Base-by-base conservation (phyloP, 2,888 invertebrate species). In the Aporophyla lueneburgensis region DNA sequence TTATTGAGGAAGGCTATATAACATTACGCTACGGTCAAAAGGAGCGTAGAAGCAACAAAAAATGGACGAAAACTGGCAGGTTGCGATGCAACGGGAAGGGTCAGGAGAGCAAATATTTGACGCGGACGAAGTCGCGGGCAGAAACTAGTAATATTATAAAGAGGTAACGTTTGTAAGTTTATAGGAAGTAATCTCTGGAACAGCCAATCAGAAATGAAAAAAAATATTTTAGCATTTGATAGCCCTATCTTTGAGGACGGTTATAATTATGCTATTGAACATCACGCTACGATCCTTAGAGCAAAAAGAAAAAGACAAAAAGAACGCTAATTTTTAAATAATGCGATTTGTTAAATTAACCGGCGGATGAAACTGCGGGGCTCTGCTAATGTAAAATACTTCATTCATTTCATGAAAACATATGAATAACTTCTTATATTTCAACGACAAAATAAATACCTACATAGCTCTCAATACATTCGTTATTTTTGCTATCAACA, bases 401-500 rank as follows among this genome's bases (percentile, higher is more conserved):
- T 63, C 1, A 33, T 14, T 16, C 24, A 40, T 59, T 21, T 12
- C 16, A 54, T 53, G 24, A 33, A 49, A 14, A 21, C n/a, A 7
- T 14, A n/a, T 33, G n/a, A n/a, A n/a, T n/a, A n/a, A n/a, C 2
- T 73, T 54, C 16, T 1, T 49, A 40, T 27, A 27, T 27, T 61
- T 49, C 16, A 54, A 61, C 5, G 51, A 53, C 19, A 27, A 21
- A n/a, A 67, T 77, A 78, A 24, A 58, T 58, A n/a, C n/a, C n/a
- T n/a, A 58, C 24, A 12, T 7, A 24, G 53, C 6, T 5, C 12
- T 24, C 19, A 40, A 33, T 10, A 43, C 7, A 43, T 27, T 43
- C n/a, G 5, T 69, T 68, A 51, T 59, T 69, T 46, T 69, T 54
- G 70, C 21, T 78, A 54, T 53, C 46, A 54, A 33, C 19, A 54